phyloP scores from a whole-genome alignment of 2,888 invertebrate species.

The Drepanosiphum platanoidis region DNA sequence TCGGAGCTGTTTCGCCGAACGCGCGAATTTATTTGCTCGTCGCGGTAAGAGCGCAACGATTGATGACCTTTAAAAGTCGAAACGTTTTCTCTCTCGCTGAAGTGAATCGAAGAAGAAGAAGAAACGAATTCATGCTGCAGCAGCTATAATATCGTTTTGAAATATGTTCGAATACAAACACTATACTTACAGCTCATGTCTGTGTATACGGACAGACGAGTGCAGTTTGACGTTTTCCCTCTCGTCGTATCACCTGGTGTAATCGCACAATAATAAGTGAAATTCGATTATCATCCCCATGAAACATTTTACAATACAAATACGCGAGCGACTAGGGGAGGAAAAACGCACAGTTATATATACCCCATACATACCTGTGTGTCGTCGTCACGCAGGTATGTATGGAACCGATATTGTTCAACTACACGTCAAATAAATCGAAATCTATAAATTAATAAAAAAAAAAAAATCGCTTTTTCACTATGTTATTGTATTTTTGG shows the following conservation, averaged over 20 bases:
- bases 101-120: too few species aligned
- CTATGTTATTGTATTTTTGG: neutral
- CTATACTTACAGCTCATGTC: neutral
- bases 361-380: too few species aligned
- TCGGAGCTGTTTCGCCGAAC: too few species aligned
- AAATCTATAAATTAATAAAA: neutral
- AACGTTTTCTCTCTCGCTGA: too few species aligned
- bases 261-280: conserved; percentile 54
- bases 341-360: conserved; percentile 28
- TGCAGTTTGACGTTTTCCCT: conserved; percentile 50
- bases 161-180: conserved; percentile 8
- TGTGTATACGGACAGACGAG: conserved; percentile 17
- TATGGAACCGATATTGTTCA: neutral
- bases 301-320: neutral
- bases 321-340: neutral
- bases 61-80: too few species aligned
- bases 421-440: neutral
- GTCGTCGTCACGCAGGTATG: neutral
- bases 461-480: neutral
- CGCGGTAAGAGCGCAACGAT: too few species aligned
- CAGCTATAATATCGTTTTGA: neutral
- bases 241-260: conserved; percentile 50
- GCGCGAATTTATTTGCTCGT: too few species aligned
- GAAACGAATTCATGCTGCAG: too few species aligned
- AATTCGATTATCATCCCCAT: conserved; percentile 56